phyloP scores from a whole-genome alignment of 2,113 vertebrate species.

The Cebus imitator region DNA sequence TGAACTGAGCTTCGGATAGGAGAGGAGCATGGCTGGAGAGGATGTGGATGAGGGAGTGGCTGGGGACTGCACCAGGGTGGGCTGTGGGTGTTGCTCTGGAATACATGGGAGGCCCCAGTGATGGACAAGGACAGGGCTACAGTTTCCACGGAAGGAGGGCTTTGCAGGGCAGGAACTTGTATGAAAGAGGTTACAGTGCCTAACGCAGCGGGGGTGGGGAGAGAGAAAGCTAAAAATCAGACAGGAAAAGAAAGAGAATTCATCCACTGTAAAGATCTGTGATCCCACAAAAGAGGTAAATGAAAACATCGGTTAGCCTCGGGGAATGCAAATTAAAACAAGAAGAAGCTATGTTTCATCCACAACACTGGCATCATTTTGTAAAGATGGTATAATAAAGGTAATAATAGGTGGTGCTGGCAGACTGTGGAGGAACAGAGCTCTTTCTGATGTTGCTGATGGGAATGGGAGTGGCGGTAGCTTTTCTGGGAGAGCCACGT shows the following conservation, averaged over 20 bases:
- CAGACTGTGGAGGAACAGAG: not conserved
- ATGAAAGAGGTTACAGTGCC: not conserved
- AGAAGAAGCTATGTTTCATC: not conserved
- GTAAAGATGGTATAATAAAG: not conserved
- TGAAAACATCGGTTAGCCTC: not conserved
- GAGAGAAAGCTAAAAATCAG: no score
- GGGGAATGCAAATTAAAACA: not conserved
- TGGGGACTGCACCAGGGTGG: not conserved
- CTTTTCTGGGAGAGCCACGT: rapidly evolving
- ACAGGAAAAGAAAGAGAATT: not conserved
- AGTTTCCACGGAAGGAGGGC: not conserved
- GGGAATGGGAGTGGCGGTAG: not conserved
- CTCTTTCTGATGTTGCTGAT: not conserved
- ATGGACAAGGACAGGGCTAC: rapidly evolving
- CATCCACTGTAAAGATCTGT: not conserved
- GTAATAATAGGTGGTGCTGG: not conserved
- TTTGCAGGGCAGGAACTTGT: not conserved
- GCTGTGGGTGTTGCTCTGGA: not conserved
- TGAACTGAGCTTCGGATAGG: not conserved
- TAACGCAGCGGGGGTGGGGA: not conserved
- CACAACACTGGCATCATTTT: not conserved
- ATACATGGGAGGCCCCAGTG: not conserved
- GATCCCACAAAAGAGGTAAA: not conserved
- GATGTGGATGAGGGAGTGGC: not conserved
- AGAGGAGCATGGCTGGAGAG: not conserved